phyloP scores from a whole-genome alignment of 2,888 invertebrate species.

The Alloscopus bannaensis region DNA sequence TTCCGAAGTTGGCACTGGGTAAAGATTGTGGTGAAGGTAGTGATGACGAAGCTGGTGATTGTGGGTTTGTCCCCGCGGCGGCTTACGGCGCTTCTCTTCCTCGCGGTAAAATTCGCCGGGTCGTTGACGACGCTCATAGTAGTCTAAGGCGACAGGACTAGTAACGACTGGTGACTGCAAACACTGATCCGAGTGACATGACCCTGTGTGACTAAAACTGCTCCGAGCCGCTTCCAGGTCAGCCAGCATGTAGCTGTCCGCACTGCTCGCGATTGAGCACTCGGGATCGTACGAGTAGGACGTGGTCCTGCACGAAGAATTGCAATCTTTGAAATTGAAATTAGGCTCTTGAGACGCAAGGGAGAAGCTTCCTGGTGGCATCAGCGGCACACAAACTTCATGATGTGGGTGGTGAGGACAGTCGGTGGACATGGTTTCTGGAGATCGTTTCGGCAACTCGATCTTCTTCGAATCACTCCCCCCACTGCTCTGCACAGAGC shows the following conservation, averaged over 20 bases:
- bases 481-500: neutral
- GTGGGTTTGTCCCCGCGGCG: too few species aligned
- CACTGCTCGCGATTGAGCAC: constrained; percentile 29
- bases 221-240: constrained; percentile 53
- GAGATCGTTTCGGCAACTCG: constrained; percentile 68
- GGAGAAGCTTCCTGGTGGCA: constrained; percentile 47
- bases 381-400: constrained; percentile 56
- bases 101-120: too few species aligned
- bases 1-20: constrained; percentile 24
- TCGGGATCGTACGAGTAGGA: constrained; percentile 47
- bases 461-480: constrained; percentile 48
- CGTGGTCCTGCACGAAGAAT: constrained; percentile 37
- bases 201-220: constrained; percentile 34
- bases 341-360: constrained; percentile 40
- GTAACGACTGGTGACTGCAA: constrained; percentile 24
- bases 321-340: constrained; percentile 35
- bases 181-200: constrained; percentile 41
- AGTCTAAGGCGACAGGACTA: constrained; percentile 51
- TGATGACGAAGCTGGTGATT: constrained; percentile 28
- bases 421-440: constrained; percentile 69
- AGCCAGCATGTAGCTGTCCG: constrained; percentile 44
- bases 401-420: constrained; percentile 61
- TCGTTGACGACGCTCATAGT: too few species aligned
- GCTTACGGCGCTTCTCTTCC: neutral
- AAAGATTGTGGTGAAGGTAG: constrained; percentile 18